Conservation (phyloP, 2,888 invertebrate genomes). For the Muschampia plurimacula region DNA sequence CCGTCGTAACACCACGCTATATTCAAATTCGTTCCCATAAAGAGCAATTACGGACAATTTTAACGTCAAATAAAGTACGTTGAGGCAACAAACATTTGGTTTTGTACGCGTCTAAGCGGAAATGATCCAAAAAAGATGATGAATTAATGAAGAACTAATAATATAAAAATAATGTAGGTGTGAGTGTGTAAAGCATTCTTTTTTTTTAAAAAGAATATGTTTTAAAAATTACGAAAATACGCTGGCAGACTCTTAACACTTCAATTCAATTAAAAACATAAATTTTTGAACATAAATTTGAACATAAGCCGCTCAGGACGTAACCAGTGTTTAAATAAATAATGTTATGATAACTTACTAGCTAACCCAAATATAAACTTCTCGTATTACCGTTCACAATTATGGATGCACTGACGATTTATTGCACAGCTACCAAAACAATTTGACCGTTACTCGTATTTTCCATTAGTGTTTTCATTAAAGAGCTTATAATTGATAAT, state of each 20-base stretch:
- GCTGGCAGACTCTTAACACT: too few species aligned
- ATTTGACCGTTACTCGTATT: conserved; percentile 27
- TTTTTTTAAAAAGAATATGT: too few species aligned
- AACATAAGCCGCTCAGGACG: too few species aligned
- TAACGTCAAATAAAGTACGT: conserved; percentile 33
- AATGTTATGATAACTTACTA: too few species aligned
- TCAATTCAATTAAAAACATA: too few species aligned
- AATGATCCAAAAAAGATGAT: neutral
- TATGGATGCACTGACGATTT: conserved; percentile 9
- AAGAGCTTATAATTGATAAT: conserved; percentile 32
- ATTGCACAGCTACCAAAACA: conserved; percentile 20
- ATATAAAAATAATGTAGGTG: too few species aligned
- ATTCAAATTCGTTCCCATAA: conserved; percentile 38
- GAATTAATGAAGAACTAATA: neutral
- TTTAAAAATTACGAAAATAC: too few species aligned
- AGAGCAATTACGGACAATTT: conserved; percentile 37
- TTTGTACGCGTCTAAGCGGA: conserved; percentile 12
- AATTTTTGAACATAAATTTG: too few species aligned
- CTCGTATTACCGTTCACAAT: neutral
- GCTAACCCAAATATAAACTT: too few species aligned
- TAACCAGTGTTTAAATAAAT: too few species aligned
- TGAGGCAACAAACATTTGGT: conserved; percentile 32
- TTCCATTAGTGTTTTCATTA: conserved; percentile 30
- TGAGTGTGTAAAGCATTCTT: too few species aligned
- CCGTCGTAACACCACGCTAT: conserved; percentile 23